Evolutionary conservation across 2,113 vertebrate species (phyloP).

Genomic region (Plestiodon gilberti): DNA sequence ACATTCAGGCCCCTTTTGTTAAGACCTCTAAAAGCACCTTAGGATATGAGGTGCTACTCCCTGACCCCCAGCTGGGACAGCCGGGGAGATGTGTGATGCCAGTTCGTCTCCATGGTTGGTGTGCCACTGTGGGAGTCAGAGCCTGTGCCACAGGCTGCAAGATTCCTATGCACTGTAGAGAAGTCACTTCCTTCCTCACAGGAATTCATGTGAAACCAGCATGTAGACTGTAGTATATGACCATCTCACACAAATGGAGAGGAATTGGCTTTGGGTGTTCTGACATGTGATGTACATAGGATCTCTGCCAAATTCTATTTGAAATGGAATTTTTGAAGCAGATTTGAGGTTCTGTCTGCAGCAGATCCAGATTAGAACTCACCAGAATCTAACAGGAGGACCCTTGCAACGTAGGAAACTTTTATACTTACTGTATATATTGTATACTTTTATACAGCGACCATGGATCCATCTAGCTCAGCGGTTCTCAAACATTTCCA

Average conservation of each 20-base stretch:
- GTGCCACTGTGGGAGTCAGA: neutral
- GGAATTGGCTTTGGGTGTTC: no score
- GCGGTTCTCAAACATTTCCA: no score
- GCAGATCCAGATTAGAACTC: no score
- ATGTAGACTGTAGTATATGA: neutral
- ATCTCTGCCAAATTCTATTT: neutral
- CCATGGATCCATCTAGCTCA: no score
- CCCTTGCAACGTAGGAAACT: no score
- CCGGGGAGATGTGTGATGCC: no score
- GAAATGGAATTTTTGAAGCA: neutral
- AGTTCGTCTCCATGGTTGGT: neutral
- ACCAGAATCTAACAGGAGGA: no score
- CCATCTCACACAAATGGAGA: no score
- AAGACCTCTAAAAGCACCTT: neutral
- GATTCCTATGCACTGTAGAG: neutral
- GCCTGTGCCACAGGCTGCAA: neutral
- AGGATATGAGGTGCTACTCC: neutral
- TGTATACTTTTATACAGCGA: no score
- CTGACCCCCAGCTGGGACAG: neutral
- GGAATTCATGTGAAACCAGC: neutral
- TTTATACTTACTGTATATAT: no score
- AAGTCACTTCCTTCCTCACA: no score
- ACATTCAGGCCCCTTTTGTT: neutral
- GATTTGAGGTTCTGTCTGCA: neutral
- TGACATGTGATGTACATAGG: neutral